Percentiles rank a stretch among this genome's conserved stretches.
Evolutionary conservation across 2,797 vertebrate genomes (phyloP).

Genomic region (Chelmon rostratus): DNA sequence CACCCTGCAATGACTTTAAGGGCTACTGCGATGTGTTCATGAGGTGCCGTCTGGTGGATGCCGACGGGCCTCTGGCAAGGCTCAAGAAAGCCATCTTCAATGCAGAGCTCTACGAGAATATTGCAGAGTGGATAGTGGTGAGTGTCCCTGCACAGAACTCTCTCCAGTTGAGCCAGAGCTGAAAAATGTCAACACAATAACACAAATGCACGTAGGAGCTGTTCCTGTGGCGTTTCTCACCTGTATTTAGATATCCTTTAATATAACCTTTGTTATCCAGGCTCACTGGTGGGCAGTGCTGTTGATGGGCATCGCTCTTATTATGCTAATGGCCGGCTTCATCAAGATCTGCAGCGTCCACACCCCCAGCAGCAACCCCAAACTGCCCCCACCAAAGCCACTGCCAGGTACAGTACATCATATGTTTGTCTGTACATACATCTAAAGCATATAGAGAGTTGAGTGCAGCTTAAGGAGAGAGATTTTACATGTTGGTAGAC

Average conservation of each 20-base stretch:
- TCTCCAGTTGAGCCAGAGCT: background rate
- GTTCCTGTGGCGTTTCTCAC: background rate
- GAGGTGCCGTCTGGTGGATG: constrained; percentile 95
- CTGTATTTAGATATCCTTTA: background rate
- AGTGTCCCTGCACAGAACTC: constrained; percentile 68
- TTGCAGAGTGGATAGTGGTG: constrained; percentile 98
- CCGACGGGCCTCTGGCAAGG: constrained; percentile 95
- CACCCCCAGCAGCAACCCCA: constrained; percentile 99
- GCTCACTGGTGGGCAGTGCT: constrained; percentile 97
- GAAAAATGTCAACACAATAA: background rate
- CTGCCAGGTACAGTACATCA: constrained; percentile 89
- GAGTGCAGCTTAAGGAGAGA: background rate
- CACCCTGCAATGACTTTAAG: constrained; percentile 97
- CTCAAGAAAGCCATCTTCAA: constrained; percentile 99
- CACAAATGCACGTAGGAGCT: background rate
- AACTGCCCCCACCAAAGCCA: constrained; percentile 94
- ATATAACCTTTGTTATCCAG: constrained; percentile 77
- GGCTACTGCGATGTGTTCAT: constrained; percentile 98
- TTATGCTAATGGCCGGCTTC: constrained; percentile 98
- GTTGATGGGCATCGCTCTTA: constrained; percentile 96
- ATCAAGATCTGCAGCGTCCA: constrained; percentile 99
- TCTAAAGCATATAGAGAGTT: background rate
- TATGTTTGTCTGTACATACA: background rate
- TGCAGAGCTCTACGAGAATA: constrained; percentile 94
- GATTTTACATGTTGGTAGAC: background rate